Percentiles rank a stretch among this genome's conserved stretches.
Evolutionary conservation across 1,140 invertebrate genomes (phyloP).

Genomic region (Drusus annulatus): DNA sequence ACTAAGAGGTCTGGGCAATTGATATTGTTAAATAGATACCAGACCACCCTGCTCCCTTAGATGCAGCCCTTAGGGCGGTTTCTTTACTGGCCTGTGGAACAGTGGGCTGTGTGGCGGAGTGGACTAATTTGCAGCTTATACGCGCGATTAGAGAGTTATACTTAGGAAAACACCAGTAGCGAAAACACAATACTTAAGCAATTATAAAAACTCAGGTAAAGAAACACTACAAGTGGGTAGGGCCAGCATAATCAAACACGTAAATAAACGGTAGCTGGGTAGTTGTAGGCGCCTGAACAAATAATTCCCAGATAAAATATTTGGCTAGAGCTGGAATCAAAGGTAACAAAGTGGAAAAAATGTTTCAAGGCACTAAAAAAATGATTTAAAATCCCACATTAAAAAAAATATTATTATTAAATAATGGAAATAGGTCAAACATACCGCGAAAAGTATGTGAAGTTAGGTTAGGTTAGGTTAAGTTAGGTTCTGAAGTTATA

Average conservation of each 20-base stretch:
- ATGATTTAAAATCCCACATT: too few species aligned
- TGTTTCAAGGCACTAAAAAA: too few species aligned
- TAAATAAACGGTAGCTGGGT: too few species aligned
- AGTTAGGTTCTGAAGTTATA: too few species aligned
- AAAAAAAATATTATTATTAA: too few species aligned
- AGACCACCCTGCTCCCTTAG: conserved; percentile 24
- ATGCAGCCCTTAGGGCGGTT: conserved; percentile 2
- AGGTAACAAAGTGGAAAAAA: too few species aligned
- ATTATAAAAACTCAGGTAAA: conserved; percentile 1
- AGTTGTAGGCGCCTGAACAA: too few species aligned
- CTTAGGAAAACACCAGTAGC: not conserved
- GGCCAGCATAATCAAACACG: not conserved
- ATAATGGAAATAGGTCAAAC: too few species aligned
- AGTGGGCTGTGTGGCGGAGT: not conserved
- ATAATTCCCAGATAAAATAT: too few species aligned
- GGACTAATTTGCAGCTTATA: not conserved
- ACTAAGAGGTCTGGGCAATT: conserved; percentile 13
- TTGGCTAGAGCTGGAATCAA: too few species aligned
- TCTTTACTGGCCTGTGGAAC: not conserved
- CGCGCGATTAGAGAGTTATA: not conserved
- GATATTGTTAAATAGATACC: conserved; percentile 19
- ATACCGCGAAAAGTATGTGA: too few species aligned
- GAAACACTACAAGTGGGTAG: not conserved
- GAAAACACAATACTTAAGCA: not conserved
- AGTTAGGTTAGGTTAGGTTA: too few species aligned